These are phyloP conservation scores for Notodonta dromedarius DNA, from an alignment of 2,888 invertebrate genomes.

Conservation along the genomic window DNA sequence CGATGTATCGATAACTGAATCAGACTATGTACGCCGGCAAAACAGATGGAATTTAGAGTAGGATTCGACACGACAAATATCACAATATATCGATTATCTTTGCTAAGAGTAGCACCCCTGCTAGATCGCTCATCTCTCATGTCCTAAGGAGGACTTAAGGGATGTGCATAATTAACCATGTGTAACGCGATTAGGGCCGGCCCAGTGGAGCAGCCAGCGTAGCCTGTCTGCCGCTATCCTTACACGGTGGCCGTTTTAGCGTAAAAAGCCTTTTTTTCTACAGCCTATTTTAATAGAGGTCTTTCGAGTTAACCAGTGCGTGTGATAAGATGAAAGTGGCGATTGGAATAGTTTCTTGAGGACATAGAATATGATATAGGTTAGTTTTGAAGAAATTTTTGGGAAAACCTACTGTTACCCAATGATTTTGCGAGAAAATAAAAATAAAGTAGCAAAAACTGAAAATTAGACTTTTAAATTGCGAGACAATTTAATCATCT, in stretches of 20 bases:
- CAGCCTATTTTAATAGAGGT: slow-evolving; percentile 48
- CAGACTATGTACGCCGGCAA: too few relatives aligned
- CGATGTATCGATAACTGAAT: too few relatives aligned
- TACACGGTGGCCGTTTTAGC: slow-evolving; percentile 40
- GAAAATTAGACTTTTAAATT: too few relatives aligned
- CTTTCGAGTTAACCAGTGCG: slow-evolving; percentile 26
- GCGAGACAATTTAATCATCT: too few relatives aligned
- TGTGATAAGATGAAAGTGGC: slow-evolving; percentile 21
- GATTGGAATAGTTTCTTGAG: background rate
- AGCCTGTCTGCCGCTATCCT: slow-evolving; percentile 46
- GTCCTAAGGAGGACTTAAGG: slow-evolving; percentile 43
- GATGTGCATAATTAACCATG: slow-evolving; percentile 76
- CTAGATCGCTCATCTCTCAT: background rate
- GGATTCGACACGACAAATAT: too few relatives aligned
- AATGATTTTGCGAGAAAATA: too few relatives aligned
- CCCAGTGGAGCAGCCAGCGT: slow-evolving; percentile 50
- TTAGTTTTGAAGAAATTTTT: too few relatives aligned
- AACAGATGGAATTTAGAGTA: too few relatives aligned
- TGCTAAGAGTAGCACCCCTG: too few relatives aligned
- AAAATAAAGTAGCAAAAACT: too few relatives aligned
- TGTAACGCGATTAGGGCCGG: slow-evolving; percentile 68
- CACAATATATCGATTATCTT: too few relatives aligned
- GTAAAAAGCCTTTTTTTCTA: slow-evolving; percentile 42
- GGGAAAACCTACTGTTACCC: too few relatives aligned
- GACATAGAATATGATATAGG: background rate